Evolutionary conservation across 2,113 vertebrate species (phyloP), one percentile per base, ranked within the genome.

Genomic region (Eptesicus fuscus): DNA sequence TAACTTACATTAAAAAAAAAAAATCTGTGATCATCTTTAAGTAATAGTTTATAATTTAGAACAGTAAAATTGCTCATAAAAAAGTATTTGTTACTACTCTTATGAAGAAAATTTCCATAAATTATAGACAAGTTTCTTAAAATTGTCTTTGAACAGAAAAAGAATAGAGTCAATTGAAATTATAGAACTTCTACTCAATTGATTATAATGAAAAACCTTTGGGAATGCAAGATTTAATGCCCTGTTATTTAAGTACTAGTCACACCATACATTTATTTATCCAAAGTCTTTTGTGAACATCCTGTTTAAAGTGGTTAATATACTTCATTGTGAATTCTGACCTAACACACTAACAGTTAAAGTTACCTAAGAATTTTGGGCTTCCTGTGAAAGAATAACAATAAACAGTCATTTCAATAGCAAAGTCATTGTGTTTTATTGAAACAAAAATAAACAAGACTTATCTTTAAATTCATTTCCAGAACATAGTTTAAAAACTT

Each of bases 71-170:
- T 23, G 77, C 95, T 97, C 88, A 90, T 97, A 95, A 61, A 82
- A 97, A 97, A 63, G 10, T 11, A 59, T 90, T 65, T 70, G 12
- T 32, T 97, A 79, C 70, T 90, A 70, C 80, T 86, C 35, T 94
- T 79, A 47, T 42, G 37, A 94, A 92, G 67, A 23, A 77, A 87
- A 89, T 87, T 96, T 65, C 32, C 59, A 83, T 92, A 97, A 96
- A 94, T 95, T 96, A 92, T 10, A 95, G 90, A 61, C 44, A 96
- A 86, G 28, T 22, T 95, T 97, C 84, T 97, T 63, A 88, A 96
- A 97, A 92, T 7, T 73, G 11, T 53, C 42, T 85, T 94, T 91
- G 63, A 86, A 89, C 61, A 59, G 65, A 92, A 67, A 91, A 82
- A 69, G 53, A 88, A 49, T 32, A 94, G n/a, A 25, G 86, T 18